Percentiles rank a stretch among this genome's conserved stretches.
Evolutionary conservation across 1,140 invertebrate species (phyloP).

Genomic region (Drosophila ironensis): DNA sequence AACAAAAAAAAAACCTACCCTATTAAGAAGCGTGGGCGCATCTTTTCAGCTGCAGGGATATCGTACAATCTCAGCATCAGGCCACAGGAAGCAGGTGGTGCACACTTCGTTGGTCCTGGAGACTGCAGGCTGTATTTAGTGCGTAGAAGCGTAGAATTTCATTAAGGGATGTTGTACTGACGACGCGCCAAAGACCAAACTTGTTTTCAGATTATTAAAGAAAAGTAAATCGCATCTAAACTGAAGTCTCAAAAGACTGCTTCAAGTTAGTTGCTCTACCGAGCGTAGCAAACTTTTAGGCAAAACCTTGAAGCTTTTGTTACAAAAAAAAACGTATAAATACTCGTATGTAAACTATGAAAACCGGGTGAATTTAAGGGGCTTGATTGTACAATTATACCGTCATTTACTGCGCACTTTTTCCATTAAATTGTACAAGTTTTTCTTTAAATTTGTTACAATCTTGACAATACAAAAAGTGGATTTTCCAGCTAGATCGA

Average conservation of each 20-base stretch:
- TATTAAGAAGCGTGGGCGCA: constrained; percentile 22
- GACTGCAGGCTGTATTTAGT: constrained; percentile 28
- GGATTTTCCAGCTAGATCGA: constrained; percentile 27
- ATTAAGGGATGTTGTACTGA: constrained; percentile 23
- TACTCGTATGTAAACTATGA: no score
- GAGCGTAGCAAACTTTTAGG: constrained; percentile 17
- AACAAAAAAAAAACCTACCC: constrained; percentile 8
- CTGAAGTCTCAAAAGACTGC: constrained; percentile 21
- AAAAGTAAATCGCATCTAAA: background rate
- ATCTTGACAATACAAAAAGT: constrained; percentile 30
- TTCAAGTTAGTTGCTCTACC: background rate
- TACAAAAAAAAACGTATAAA: constrained; percentile 6
- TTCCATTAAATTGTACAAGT: background rate
- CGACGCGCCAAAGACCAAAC: background rate
- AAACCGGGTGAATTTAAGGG: no score
- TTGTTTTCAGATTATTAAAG: constrained; percentile 22
- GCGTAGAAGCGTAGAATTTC: constrained; percentile 34
- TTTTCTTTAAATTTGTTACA: constrained; percentile 23
- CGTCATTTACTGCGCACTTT: constrained; percentile 20
- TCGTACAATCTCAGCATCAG: constrained; percentile 32
- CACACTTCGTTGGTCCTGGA: constrained; percentile 11
- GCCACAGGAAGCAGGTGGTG: constrained; percentile 46
- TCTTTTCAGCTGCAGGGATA: constrained; percentile 39
- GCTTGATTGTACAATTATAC: constrained; percentile 8
- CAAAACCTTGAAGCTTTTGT: constrained; percentile 7